Evolutionary conservation across 2,113 vertebrate genomes (phyloP), one percentile per base, ranked within the genome.

Genomic region (Puntigrus tetrazona): DNA sequence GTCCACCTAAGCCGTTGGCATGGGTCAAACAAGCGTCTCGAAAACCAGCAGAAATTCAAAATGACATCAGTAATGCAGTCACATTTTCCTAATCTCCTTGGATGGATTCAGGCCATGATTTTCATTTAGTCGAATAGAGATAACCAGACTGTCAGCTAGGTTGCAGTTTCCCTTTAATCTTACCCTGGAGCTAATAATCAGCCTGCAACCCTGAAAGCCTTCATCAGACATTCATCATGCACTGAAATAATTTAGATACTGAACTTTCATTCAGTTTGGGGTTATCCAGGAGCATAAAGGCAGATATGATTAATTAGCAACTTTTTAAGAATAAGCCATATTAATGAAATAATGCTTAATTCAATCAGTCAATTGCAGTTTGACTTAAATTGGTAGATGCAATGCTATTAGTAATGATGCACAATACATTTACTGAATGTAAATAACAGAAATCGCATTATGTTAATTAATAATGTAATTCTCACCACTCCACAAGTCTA

Each of bases 101-200:
- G 95, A 97, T 96, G 95, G 95, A 98, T 97, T 97, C 95, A 96
- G 95, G 95, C 95, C 96, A 97, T 95, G 95, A 93, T 96, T 96
- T 97, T 96, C 94, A 97, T 97, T 97, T 96, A 95, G 94, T 95
- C 93, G 94, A 96, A 95, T 96, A 95, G 94, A 86, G 96, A 98
- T 96, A 96, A 96, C 94, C 94, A 94, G 96, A 96, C 95, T 96
- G 95, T 97, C 96, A 96, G 92, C 93, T 94, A 91, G 91, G 92
- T 95, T 95, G 94, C 93, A 94, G 92, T 94, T 94, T 95, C 88
- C 90, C 93, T 97, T 96, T 97, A 96, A 96, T 96, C 95, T 96
- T 94, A 93, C 93, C 95, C 94, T 90, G 92, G 89, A 96, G 95
- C 94, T 94, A 96, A 97, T 96, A 96, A 96, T 95, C 95, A 95